These are phyloP conservation scores for Stegostoma tigrinum DNA, from an alignment of 2,113 vertebrate genomes.

Conservation along the genomic window DNA sequence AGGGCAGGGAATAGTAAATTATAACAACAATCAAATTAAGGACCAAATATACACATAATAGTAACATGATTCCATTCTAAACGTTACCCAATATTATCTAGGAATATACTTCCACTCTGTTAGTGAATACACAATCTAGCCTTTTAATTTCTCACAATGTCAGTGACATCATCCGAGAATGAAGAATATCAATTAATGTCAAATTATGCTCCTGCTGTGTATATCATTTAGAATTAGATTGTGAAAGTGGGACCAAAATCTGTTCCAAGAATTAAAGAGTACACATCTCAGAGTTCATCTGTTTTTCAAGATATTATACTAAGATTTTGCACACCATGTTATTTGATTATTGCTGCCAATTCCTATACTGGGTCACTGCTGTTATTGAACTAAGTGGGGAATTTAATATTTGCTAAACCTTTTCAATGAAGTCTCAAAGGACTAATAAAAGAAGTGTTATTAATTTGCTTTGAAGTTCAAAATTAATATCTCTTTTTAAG, in stretches of 20 bases:
- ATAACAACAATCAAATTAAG: not conserved
- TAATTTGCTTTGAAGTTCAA: not conserved
- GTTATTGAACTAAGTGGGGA: not conserved
- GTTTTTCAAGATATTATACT: not conserved
- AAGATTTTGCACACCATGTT: not conserved
- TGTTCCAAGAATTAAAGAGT: not conserved
- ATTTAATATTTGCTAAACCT: not conserved
- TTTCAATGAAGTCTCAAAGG: not conserved
- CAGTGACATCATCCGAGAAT: not conserved
- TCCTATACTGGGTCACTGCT: not conserved
- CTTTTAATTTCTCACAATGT: not conserved
- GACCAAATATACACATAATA: no score
- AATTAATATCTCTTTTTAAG: not conserved
- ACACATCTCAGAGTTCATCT: not conserved
- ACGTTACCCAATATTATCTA: not conserved
- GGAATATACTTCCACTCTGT: not conserved
- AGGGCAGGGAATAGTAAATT: not conserved
- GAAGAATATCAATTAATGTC: not conserved
- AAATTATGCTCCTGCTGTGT: not conserved
- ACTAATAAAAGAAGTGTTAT: not conserved
- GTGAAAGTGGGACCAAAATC: not conserved
- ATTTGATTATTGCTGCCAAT: not conserved
- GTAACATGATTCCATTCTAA: no score
- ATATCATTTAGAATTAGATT: not conserved
- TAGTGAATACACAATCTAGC: not conserved